Evolutionary conservation across 2,113 vertebrate species (phyloP), one percentile per base, ranked within the genome.

Genomic region (Megaceryle torquata): DNA sequence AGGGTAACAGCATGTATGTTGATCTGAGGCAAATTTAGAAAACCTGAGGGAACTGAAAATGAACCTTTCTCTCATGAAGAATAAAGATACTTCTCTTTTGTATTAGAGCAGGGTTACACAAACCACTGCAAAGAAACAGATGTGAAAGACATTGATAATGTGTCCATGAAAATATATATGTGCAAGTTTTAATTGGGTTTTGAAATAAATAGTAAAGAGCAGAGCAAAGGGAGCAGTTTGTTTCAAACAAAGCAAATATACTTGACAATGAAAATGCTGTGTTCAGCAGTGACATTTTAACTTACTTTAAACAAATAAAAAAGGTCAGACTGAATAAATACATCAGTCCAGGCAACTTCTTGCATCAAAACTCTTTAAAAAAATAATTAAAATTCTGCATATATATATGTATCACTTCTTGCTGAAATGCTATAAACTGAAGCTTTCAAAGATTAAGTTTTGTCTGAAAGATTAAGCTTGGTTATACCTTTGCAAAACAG

Each of bases 1-100:
- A 64, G 12, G 0, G 0, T 39, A 92, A 68, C 33, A 44, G 22
- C 0, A 5, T 2, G 13, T 25, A 65, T 29, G 18, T 0, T 53
- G 39, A 90, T 19, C 56, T 77, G 43, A 67, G 31, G 37, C 15
- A 93, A 65, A 41, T 46, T 31, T 12, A 59, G 10, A 84, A 74
- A 54, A n/a, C 51, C 33, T 59, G 14, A 77, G 9, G 11, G 9
- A 88, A 84, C 18, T 37, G 28, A 2, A 1, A 83, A 78, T 25
- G 8, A 86, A 67, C 8, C 24, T 70, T 46, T 65, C 9, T 15
- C 33, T 69, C 46, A 46, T 10, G 13, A 91, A 77, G 31, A 64
- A 76, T 26, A 41, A 71, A 53, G 19, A 13, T 26, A 35, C 12
- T 51, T 76, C 31, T 60, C 6, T 15, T 60, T 50, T 76, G 37